Conservation (phyloP, 2,888 invertebrate species). For the Gnatocerus cornutus region DNA sequence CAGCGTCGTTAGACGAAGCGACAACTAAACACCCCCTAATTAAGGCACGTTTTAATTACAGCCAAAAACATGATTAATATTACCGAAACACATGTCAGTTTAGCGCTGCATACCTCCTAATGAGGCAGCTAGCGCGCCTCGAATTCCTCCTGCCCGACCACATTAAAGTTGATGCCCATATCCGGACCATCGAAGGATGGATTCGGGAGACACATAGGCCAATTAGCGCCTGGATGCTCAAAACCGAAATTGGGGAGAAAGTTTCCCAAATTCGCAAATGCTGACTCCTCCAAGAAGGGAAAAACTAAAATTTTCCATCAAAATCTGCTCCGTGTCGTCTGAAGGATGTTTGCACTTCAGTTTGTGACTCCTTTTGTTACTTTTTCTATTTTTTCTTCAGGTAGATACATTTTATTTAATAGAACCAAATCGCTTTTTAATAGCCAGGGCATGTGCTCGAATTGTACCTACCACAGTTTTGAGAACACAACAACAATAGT, state of each 20-base stretch:
- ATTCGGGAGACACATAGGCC: conserved; percentile 15
- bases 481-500: conserved; percentile 57
- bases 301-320: too few species aligned
- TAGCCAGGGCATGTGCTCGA: conserved; percentile 33
- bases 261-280: too few species aligned
- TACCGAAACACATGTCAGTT: conserved; percentile 71
- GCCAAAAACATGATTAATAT: conserved; percentile 70
- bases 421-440: conserved; percentile 29
- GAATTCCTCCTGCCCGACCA: conserved; percentile 65
- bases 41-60: conserved; percentile 69
- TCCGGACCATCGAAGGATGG: conserved; percentile 59
- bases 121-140: conserved; percentile 67
- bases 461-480: conserved; percentile 42
- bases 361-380: too few species aligned
- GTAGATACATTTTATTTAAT: neutral
- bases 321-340: too few species aligned
- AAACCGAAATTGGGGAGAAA: neutral
- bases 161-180: conserved; percentile 68
- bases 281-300: too few species aligned
- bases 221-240: conserved; percentile 30
- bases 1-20: conserved; percentile 64
- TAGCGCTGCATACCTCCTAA: conserved; percentile 72
- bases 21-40: conserved; percentile 70
- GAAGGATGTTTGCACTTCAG: too few species aligned
- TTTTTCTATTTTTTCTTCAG: too few species aligned